phyloP scores from a whole-genome alignment of 2,888 invertebrate species.

The Callyntrura guangdongensis region DNA sequence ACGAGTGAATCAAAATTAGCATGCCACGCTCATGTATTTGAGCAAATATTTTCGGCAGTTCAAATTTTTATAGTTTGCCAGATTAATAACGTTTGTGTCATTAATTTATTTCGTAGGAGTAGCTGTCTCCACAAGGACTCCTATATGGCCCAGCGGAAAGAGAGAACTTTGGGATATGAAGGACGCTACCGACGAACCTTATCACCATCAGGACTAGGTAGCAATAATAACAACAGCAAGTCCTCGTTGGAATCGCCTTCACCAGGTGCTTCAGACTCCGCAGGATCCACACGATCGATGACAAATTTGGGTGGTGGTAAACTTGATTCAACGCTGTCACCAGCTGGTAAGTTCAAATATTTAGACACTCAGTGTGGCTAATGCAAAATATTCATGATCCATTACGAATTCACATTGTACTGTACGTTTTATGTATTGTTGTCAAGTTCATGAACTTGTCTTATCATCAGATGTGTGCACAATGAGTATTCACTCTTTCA shows the following conservation, averaged over 20 bases:
- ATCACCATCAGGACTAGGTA: constrained; percentile 87
- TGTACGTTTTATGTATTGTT: background rate
- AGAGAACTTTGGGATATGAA: constrained; percentile 90
- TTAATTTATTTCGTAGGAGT: constrained; percentile 85
- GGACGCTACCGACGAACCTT: constrained; percentile 92
- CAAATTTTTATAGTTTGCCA: constrained; percentile 10
- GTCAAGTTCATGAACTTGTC: constrained; percentile 44
- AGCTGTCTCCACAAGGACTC: constrained; percentile 93
- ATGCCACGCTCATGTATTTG: background rate
- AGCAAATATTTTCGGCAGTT: background rate
- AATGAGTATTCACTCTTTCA: too few relatives aligned
- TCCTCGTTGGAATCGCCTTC: constrained; percentile 65
- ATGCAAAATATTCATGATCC: constrained; percentile 25
- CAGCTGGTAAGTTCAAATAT: constrained; percentile 81
- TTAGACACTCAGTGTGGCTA: background rate
- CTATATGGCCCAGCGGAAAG: constrained; percentile 90
- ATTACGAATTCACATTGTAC: too few relatives aligned
- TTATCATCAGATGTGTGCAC: background rate
- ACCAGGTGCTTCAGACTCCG: constrained; percentile 68
- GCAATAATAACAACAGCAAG: constrained; percentile 76
- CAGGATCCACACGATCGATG: constrained; percentile 60
- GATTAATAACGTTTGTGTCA: constrained; percentile 25
- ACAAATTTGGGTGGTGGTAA: constrained; percentile 76
- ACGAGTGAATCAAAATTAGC: background rate
- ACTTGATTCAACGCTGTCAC: constrained; percentile 83